Percentiles rank a stretch among this genome's conserved stretches.
phyloP scores from a whole-genome alignment of 2,797 vertebrate genomes.

The Rhinichthys osculus region DNA sequence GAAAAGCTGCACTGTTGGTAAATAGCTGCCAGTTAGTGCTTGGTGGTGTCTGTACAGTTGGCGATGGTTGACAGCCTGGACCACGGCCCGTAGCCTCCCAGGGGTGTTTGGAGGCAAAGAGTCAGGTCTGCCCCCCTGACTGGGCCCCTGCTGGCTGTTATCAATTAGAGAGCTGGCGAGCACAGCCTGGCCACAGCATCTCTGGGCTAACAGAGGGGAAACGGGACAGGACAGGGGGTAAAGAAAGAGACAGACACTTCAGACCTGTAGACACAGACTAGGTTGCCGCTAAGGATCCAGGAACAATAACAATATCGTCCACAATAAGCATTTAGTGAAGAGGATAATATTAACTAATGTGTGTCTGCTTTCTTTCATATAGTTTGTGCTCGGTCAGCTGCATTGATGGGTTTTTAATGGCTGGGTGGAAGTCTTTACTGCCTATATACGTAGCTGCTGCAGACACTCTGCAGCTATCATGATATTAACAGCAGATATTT shows the following conservation, averaged over 20 bases:
- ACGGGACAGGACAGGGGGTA: constrained; percentile 5
- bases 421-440: not conserved
- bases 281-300: not conserved
- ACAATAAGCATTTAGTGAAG: not conserved
- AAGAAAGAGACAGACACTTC: constrained; percentile 7
- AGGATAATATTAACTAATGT: not conserved
- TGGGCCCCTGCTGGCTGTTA: constrained; percentile 57
- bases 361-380: constrained; percentile 12
- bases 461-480: constrained; percentile 16
- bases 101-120: constrained; percentile 47
- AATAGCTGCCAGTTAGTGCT: constrained; percentile 55
- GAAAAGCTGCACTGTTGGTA: constrained; percentile 28
- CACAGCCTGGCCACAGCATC: constrained; percentile 45
- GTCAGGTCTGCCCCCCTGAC: constrained; percentile 51
- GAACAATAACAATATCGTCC: not conserved
- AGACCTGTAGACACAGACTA: constrained; percentile 41
- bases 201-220: constrained; percentile 43
- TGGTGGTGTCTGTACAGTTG: constrained; percentile 47
- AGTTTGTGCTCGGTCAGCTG: constrained; percentile 18
- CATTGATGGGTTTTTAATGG: constrained; percentile 20
- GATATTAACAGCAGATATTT: constrained; percentile 21
- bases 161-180: constrained; percentile 61
- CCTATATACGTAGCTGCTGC: not conserved
- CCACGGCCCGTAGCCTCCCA: constrained; percentile 15
- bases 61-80: constrained; percentile 54